Base-by-base conservation (phyloP, 2,888 invertebrate species). In the Timandra comae region DNA sequence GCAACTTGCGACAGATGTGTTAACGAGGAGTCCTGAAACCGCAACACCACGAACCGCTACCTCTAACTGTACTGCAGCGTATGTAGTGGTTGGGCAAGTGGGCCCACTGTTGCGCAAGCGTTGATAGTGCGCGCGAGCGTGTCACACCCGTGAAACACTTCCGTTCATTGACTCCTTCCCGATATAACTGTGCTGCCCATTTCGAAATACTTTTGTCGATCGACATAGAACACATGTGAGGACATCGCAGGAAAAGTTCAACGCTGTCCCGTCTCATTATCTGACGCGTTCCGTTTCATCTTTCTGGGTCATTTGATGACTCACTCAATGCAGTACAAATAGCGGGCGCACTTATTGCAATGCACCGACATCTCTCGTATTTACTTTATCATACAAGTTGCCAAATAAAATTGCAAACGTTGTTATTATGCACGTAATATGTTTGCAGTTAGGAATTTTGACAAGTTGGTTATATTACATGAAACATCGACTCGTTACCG, bases 91-190 rank as follows among this genome's bases (percentile, higher is more conserved):
- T 79, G 76, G 70, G 79, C 76, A 80, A 80, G 71, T 65, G 63
- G 56, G 60, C 56, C 58, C 69, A 46, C 47, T 29, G 58, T 85
- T 82, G 70, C 80, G 79, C 78, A 82, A 84, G 72, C 56, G 49
- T 57, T 62, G 80, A 81, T 79, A 80, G 78, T 72, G 68, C 63
- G 63, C 65, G 69, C 62, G 60, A 71, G 73, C 72, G 73, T 82
- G 80, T 81, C 82, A 79, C 80, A 67, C 73, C 71, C 69, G 76
- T 80, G 77, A 81, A 84, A 81, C 65, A 81, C 81, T 84, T 84
- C 82, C 85, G 85, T 84, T 84, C 84, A 73, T 84, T 84, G 85
- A 85, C 85, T 84, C 78, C 73, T 77, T 75, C 76, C 79, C 77
- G 73, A 82, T 81, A 78, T 79, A 80, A 76, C 70, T 60, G 62